phyloP scores from a whole-genome alignment of 2,888 invertebrate species.

The Steinernema carpocapsae region DNA sequence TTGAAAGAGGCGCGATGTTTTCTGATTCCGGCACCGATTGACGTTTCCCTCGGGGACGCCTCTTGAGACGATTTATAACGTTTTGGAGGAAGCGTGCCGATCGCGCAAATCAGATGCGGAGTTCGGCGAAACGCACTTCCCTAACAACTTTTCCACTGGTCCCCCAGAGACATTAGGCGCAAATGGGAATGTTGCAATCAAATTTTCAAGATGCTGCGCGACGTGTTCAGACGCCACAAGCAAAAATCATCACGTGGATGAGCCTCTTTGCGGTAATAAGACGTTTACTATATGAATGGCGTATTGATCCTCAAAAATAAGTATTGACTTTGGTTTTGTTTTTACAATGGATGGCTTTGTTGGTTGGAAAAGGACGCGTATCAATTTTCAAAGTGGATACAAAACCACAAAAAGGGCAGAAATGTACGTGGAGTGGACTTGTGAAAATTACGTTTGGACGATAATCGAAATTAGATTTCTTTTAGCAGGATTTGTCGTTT shows the following conservation, averaged over 20 bases:
- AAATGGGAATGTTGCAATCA: slow-evolving; percentile 34
- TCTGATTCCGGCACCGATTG: background rate
- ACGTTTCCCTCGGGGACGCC: slow-evolving; percentile 11
- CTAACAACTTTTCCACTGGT: background rate
- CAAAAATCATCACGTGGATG: slow-evolving; percentile 1
- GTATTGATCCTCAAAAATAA: too few species aligned
- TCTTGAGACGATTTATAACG: slow-evolving; percentile 24
- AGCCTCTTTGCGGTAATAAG: background rate
- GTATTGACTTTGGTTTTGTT: too few species aligned
- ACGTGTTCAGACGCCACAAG: background rate
- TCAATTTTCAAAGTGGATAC: too few species aligned
- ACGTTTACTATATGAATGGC: too few species aligned
- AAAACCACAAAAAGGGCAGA: too few species aligned
- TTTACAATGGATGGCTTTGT: too few species aligned
- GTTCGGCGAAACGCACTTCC: background rate
- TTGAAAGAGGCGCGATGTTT: background rate
- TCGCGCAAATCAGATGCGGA: slow-evolving; percentile 26
- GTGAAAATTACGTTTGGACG: too few species aligned
- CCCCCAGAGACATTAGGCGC: slow-evolving; percentile 30
- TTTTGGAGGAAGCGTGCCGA: slow-evolving; percentile 18
- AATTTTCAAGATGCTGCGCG: background rate
- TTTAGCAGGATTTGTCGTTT: too few species aligned
- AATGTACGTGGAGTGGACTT: too few species aligned
- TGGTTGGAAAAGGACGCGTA: too few species aligned
- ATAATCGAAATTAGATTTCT: too few species aligned